These are phyloP conservation scores for Triplophysa yarkandensis DNA, from an alignment of 2,797 vertebrate species.

Conservation along the genomic window DNA sequence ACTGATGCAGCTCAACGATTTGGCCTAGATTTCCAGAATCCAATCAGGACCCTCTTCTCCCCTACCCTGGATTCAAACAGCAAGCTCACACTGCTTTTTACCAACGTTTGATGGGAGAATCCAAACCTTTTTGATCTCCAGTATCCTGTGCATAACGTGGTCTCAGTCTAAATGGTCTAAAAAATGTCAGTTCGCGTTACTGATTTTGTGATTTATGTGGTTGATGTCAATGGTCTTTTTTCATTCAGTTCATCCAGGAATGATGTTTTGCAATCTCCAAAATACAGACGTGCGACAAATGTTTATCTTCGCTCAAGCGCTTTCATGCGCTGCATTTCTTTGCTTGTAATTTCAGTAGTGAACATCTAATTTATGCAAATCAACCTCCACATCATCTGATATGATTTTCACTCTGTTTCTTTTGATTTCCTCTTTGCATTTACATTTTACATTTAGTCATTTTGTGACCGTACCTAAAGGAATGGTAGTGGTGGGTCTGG, in stretches of 20 bases:
- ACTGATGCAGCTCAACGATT: conserved; percentile 53
- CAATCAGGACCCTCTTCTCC: conserved; percentile 59
- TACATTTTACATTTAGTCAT: conserved; percentile 61
- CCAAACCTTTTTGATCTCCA: conserved; percentile 24
- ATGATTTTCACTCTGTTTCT: conserved; percentile 52
- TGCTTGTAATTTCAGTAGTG: background rate
- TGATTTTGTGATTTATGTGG: conserved; percentile 22
- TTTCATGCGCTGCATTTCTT: background rate
- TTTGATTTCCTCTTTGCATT: conserved; percentile 62
- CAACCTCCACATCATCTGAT: conserved; percentile 2
- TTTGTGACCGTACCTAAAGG: conserved; percentile 40
- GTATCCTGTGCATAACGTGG: conserved; percentile 2
- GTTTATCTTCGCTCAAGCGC: background rate
- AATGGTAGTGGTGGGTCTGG: conserved; percentile 43
- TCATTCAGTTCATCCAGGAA: conserved; percentile 9
- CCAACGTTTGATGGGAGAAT: conserved; percentile 31
- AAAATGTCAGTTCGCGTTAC: conserved; percentile 25
- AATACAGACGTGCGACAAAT: background rate
- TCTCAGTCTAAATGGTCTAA: too few relatives aligned
- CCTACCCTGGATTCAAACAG: conserved; percentile 63
- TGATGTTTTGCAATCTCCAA: background rate
- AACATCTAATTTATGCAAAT: conserved; percentile 18
- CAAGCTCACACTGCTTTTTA: conserved; percentile 50
- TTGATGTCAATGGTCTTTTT: conserved; percentile 19
- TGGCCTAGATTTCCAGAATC: conserved; percentile 61